A percentile compares a stretch with the other conserved stretches of the same genome.
Evolutionary conservation across 2,113 vertebrate species (phyloP).

Genomic region (Benitochromis conjunctus): DNA sequence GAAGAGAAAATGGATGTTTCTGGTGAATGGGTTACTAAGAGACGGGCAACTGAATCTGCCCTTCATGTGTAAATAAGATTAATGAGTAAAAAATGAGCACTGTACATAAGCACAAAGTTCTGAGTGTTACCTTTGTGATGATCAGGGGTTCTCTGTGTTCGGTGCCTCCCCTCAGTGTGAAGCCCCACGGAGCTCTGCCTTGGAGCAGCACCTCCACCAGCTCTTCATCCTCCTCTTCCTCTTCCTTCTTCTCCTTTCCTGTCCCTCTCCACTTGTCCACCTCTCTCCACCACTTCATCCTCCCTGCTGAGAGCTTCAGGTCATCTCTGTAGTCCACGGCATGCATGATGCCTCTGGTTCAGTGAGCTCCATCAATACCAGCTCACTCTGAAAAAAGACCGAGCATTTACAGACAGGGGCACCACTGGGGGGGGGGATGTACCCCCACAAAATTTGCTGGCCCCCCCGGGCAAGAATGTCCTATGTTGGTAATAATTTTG

Average conservation of each 20-base stretch:
- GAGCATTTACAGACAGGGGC: background rate
- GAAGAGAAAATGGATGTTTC: background rate
- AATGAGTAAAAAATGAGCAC: background rate
- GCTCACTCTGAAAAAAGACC: background rate
- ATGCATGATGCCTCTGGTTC: conserved; percentile 6
- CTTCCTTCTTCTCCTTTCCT: background rate
- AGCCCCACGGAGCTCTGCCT: conserved; percentile 83
- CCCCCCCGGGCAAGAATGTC: background rate
- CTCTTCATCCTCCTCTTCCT: background rate
- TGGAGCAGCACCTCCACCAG: conserved; percentile 51
- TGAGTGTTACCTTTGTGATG: conserved; percentile 81
- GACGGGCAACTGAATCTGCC: background rate
- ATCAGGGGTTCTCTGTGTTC: conserved; percentile 85
- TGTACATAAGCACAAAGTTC: background rate
- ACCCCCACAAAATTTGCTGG: background rate
- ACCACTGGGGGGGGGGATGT: background rate
- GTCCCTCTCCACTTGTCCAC: background rate
- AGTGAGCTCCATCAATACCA: background rate
- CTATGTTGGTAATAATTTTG: background rate
- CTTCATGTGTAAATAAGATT: background rate
- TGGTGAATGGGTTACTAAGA: background rate
- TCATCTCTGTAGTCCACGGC: background rate
- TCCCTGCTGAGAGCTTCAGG: background rate
- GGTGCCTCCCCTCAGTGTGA: conserved; percentile 84
- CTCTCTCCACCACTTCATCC: conserved; percentile 33